Percentiles rank a stretch among this genome's conserved stretches.
Conservation (phyloP, 2,888 invertebrate genomes). For the Epistrophe eligans region DNA sequence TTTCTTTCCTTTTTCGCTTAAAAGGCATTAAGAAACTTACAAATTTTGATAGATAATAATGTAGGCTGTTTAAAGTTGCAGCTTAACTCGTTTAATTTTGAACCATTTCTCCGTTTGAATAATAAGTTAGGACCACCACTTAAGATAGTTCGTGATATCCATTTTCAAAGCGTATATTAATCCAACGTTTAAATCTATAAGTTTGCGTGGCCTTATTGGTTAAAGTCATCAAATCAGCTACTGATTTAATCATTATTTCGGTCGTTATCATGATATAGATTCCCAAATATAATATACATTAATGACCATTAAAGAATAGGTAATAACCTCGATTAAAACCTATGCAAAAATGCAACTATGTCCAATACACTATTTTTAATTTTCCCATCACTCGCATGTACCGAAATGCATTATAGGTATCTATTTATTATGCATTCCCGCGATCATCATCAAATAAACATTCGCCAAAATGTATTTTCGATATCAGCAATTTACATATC, state of each 20-base stretch:
- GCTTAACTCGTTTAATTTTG: too few relatives aligned
- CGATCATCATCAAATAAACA: conserved; percentile 59
- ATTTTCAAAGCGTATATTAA: background rate
- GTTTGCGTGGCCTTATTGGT: background rate
- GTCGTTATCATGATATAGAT: background rate
- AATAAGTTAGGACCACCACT: background rate
- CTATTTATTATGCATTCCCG: conserved; percentile 67
- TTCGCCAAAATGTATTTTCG: conserved; percentile 57
- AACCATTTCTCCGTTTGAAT: background rate
- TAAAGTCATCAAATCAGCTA: background rate
- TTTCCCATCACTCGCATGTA: conserved; percentile 51
- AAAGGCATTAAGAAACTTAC: too few relatives aligned
- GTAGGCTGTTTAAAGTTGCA: too few relatives aligned
- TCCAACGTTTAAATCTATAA: background rate
- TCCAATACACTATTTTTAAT: conserved; percentile 19
- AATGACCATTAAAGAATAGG: background rate
- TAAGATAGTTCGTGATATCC: background rate
- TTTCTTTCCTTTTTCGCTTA: too few relatives aligned
- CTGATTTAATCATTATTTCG: background rate
- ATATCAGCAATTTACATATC: conserved; percentile 50
- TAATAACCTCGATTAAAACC: conserved; percentile 27
- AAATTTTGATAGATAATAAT: too few relatives aligned
- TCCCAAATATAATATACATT: background rate
- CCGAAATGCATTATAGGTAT: conserved; percentile 46
- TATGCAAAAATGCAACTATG: conserved; percentile 46